Conservation (phyloP, 2,113 vertebrate genomes). For the Leptocoma aspasia region DNA sequence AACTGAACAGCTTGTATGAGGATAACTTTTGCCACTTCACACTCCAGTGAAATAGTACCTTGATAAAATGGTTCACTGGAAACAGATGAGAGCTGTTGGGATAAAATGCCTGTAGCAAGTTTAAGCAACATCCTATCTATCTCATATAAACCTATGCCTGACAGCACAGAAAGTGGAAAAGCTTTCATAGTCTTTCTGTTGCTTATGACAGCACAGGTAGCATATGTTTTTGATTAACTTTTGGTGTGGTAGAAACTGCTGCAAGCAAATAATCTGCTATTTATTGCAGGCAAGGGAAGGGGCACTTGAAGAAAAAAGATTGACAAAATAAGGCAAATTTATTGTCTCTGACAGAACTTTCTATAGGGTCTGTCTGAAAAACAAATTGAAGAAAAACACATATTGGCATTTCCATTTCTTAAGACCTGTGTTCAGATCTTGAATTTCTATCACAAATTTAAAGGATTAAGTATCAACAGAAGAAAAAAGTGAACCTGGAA, state of each 20-base stretch:
- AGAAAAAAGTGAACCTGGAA: neutral
- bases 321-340: neutral
- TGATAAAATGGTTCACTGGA: constrained; percentile 56
- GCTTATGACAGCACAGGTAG: constrained; percentile 1
- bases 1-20: neutral
- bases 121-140: constrained; percentile 13
- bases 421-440: neutral
- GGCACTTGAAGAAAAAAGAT: neutral
- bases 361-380: neutral
- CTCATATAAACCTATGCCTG: constrained; percentile 13
- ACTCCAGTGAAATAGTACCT: constrained; percentile 53
- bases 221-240: constrained; percentile 44
- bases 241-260: neutral
- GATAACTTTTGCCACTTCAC: constrained; percentile 32
- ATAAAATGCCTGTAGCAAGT: constrained; percentile 37
- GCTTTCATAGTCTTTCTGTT: neutral
- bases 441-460: neutral
- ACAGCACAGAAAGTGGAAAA: neutral
- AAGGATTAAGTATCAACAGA: neutral
- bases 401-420: neutral
- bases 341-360: neutral
- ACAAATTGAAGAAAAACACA: neutral
- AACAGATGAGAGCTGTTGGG: constrained; percentile 52
- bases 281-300: neutral
- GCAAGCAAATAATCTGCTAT: neutral